Evolutionary conservation across 2,797 vertebrate genomes (phyloP).

Genomic region (Phalanger gymnotis): DNA sequence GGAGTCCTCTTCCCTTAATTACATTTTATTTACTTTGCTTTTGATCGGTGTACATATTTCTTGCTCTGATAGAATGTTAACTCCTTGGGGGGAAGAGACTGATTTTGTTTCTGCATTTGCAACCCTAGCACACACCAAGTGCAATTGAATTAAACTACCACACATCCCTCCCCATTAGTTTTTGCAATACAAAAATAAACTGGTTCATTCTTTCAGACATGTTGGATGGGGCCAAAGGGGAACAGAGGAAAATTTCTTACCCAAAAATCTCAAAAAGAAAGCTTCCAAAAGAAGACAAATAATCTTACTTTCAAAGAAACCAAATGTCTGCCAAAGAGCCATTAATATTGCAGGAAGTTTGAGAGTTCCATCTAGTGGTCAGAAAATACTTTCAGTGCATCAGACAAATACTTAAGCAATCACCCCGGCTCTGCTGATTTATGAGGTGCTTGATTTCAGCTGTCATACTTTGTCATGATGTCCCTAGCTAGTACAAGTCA

Average conservation of each 20-base stretch:
- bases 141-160: slow-evolving; percentile 37
- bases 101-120: background rate
- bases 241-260: background rate
- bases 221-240: background rate
- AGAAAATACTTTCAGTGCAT: slow-evolving; percentile 38
- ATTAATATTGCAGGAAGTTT: slow-evolving; percentile 74
- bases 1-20: background rate
- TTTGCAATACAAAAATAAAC: slow-evolving; percentile 46
- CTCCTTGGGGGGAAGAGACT: background rate
- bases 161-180: background rate
- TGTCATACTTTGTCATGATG: background rate
- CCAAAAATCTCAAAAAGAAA: slow-evolving; percentile 12
- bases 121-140: no score
- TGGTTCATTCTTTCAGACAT: slow-evolving; percentile 50
- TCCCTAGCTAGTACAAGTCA: background rate
- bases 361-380: slow-evolving; percentile 84
- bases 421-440: slow-evolving; percentile 22
- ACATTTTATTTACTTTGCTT: background rate
- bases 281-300: background rate
- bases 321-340: slow-evolving; percentile 22
- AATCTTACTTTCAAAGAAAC: slow-evolving; percentile 52
- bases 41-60: background rate
- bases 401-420: background rate
- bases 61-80: background rate
- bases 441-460: slow-evolving; percentile 7